Percentiles rank a stretch among this genome's conserved stretches.
phyloP scores from a whole-genome alignment of 2,113 vertebrate genomes.

The Melanocharis versteri region DNA sequence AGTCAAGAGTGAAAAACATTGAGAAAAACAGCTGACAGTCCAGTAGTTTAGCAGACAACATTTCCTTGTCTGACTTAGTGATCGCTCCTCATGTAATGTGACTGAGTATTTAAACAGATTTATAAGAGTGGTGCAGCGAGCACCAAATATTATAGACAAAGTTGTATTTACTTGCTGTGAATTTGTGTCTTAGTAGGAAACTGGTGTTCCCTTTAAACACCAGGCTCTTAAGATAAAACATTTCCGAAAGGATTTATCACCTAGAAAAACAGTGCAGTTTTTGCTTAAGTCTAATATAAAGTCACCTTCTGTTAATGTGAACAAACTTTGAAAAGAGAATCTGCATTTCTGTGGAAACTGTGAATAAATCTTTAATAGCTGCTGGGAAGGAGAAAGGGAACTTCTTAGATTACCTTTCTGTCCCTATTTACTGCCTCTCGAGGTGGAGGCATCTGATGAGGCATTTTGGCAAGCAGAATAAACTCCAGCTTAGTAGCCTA shows the following conservation, averaged over 20 bases:
- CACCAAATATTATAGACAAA: background rate
- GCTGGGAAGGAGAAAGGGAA: background rate
- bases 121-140: background rate
- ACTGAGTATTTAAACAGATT: background rate
- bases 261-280: background rate
- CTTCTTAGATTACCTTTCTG: background rate
- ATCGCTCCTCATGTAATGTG: background rate
- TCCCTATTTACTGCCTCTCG: background rate
- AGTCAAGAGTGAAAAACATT: background rate
- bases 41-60: background rate
- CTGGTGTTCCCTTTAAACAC: background rate
- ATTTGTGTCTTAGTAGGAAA: background rate
- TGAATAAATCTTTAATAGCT: background rate
- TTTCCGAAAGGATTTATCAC: background rate
- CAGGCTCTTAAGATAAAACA: background rate
- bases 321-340: background rate
- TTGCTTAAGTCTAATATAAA: background rate
- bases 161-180: background rate
- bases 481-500: background rate
- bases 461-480: background rate
- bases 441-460: background rate
- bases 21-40: background rate
- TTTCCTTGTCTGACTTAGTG: background rate
- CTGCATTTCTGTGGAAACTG: background rate
- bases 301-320: background rate